Base-by-base conservation (phyloP, 2,113 vertebrate genomes). In the Toxotes jaculatrix region DNA sequence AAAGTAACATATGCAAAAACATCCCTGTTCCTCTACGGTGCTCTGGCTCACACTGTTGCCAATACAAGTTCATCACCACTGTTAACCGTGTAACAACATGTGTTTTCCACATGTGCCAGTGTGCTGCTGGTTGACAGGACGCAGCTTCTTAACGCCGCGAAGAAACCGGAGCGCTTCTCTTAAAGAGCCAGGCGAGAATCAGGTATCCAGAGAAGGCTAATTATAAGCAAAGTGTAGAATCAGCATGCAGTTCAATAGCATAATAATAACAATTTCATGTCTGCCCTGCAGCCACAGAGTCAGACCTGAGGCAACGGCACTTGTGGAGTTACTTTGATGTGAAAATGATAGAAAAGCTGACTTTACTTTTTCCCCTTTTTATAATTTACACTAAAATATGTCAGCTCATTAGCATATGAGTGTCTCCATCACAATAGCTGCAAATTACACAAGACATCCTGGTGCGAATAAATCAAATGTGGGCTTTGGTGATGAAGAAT, bases 211-310 rank as follows among this genome's bases (percentile, higher is more conserved):
- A 90, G 77, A 88, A 83, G 68, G 66, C 89, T 93, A 91, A 94
- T 94, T 93, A 94, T 88, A 47, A 85, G 88, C 87, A 90, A 85
- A 91, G 89, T 89, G 92, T 93, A 56, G 91, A 88, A 93, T 91
- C 91, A 92, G 93, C 93, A 89, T 85, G 89, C 90, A 82, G 89
- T 90, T 94, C 89, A 93, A 83, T 88, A 85, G 94, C 90, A 92
- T 91, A 85, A 93, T 95, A 93, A 95, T 94, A 94, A 94, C 92
- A 93, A 88, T 91, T 93, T 93, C 90, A 93, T 94, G 94, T 95
- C 85, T 93, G 90, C 93, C 94, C 94, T 51, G 89, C 90, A 94
- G 95, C 94, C 91, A 90, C 87, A 59, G 83, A 88, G 90, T 88
- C 88, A 84, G 83, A 92, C 94, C 92, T 42, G 77, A 90, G 94